Conservation (phyloP, 1,140 invertebrate genomes). For the Philotrypesis tridentata region DNA sequence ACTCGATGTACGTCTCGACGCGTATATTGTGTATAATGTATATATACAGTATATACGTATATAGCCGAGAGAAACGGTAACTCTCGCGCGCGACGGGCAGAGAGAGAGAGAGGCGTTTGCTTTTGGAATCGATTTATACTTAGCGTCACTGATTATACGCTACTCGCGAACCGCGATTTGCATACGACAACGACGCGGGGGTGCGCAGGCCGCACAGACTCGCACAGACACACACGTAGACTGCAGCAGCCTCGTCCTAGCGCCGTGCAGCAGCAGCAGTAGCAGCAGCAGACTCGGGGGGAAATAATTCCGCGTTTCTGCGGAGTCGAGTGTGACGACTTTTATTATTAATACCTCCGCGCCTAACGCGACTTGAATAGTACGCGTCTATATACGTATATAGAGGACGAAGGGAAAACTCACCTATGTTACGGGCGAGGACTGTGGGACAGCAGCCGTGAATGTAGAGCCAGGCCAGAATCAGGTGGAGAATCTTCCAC, state of each 20-base stretch:
- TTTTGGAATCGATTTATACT: neutral
- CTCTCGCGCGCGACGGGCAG: too few relatives aligned
- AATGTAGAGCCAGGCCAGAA: slow-evolving; percentile 31
- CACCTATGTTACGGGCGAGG: slow-evolving; percentile 37
- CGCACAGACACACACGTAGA: too few relatives aligned
- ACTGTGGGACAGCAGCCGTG: slow-evolving; percentile 23
- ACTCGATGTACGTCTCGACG: too few relatives aligned
- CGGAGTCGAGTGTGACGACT: neutral
- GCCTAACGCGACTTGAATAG: neutral
- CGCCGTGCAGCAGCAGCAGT: too few relatives aligned
- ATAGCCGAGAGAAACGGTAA: neutral
- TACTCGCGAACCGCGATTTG: neutral
- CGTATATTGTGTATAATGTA: too few relatives aligned
- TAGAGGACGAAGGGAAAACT: neutral
- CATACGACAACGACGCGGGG: neutral
- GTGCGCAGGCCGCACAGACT: neutral
- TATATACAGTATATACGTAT: too few relatives aligned
- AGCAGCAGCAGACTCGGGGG: neutral
- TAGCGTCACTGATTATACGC: neutral
- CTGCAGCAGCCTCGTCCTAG: too few relatives aligned
- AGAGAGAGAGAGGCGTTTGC: neutral
- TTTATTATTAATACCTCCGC: neutral
- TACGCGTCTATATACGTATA: too few relatives aligned
- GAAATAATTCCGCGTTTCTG: neutral
- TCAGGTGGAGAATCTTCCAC: slow-evolving; percentile 27